A percentile compares a stretch with the other conserved stretches of the same genome.
Conservation (phyloP, 2,888 invertebrate species). For the Gymnosoma rotundatum region DNA sequence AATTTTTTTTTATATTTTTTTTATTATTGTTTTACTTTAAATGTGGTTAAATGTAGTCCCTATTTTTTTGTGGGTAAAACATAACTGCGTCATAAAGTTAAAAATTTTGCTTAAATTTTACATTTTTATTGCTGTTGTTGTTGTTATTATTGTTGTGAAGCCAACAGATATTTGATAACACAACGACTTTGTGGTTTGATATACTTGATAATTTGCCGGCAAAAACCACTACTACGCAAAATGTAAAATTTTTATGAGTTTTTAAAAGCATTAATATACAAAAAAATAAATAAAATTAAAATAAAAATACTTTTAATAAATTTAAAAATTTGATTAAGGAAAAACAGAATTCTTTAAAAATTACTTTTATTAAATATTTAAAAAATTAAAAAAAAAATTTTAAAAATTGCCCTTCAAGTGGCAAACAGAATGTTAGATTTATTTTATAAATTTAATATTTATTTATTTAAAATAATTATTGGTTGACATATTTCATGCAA, state of each 20-base stretch:
- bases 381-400: too few species aligned
- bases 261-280: not conserved
- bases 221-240: slow-evolving; percentile 30
- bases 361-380: too few species aligned
- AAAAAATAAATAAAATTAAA: not conserved
- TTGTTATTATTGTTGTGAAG: slow-evolving; percentile 10
- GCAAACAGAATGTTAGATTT: too few species aligned
- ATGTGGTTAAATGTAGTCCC: slow-evolving; percentile 37
- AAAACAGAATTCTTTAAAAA: too few species aligned
- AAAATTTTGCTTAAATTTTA: slow-evolving; percentile 17
- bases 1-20: not conserved
- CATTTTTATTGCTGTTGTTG: not conserved
- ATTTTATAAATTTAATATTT: too few species aligned
- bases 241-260: not conserved
- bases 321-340: not conserved
- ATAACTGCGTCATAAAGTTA: slow-evolving; percentile 55
- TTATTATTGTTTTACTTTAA: slow-evolving; percentile 29
- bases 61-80: slow-evolving; percentile 32
- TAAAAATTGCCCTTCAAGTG: too few species aligned
- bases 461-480: too few species aligned
- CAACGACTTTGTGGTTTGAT: slow-evolving; percentile 39
- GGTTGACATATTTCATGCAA: too few species aligned
- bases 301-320: not conserved
- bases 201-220: slow-evolving; percentile 44
- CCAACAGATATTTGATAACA: slow-evolving; percentile 40